Evolutionary conservation across 1,140 invertebrate species (phyloP).

Genomic region (Drosophila neocordata): DNA sequence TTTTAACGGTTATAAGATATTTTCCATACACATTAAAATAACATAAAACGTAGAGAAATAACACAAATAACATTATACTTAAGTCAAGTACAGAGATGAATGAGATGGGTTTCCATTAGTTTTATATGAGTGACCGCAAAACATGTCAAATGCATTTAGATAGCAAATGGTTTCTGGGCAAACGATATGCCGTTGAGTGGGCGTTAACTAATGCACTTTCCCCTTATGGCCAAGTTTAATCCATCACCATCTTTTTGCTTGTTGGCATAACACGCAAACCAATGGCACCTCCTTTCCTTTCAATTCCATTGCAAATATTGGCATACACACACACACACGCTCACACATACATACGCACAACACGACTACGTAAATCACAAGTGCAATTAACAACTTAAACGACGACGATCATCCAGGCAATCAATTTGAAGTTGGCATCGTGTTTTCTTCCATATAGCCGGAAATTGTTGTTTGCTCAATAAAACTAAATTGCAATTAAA

Average conservation of each 20-base stretch:
- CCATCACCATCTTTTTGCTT: slow-evolving; percentile 35
- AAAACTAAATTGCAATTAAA: slow-evolving; percentile 81
- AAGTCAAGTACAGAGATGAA: slow-evolving; percentile 41
- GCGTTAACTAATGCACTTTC: slow-evolving; percentile 58
- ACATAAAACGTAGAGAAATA: slow-evolving; percentile 46
- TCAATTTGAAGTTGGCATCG: slow-evolving; percentile 44
- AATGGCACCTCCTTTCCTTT: slow-evolving; percentile 16
- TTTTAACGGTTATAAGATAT: slow-evolving; percentile 69
- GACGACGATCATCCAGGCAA: slow-evolving; percentile 48
- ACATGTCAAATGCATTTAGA: slow-evolving; percentile 77
- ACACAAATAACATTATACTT: slow-evolving; percentile 4
- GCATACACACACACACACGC: slow-evolving; percentile 39
- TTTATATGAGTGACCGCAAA: slow-evolving; percentile 60
- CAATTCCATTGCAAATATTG: slow-evolving; percentile 9
- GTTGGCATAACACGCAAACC: slow-evolving; percentile 33
- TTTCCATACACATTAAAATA: slow-evolving; percentile 66
- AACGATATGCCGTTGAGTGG: slow-evolving; percentile 30
- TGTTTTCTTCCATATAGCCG: slow-evolving; percentile 30
- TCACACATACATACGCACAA: slow-evolving; percentile 37
- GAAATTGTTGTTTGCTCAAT: slow-evolving; percentile 77
- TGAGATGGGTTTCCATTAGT: slow-evolving; percentile 57
- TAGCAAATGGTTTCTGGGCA: slow-evolving; percentile 44
- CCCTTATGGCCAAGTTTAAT: slow-evolving; percentile 41
- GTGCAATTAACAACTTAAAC: slow-evolving; percentile 76
- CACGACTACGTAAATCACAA: slow-evolving; percentile 73